These are phyloP conservation scores for Xenopus petersii DNA, from an alignment of 2,797 vertebrate species.

Conservation along the genomic window DNA sequence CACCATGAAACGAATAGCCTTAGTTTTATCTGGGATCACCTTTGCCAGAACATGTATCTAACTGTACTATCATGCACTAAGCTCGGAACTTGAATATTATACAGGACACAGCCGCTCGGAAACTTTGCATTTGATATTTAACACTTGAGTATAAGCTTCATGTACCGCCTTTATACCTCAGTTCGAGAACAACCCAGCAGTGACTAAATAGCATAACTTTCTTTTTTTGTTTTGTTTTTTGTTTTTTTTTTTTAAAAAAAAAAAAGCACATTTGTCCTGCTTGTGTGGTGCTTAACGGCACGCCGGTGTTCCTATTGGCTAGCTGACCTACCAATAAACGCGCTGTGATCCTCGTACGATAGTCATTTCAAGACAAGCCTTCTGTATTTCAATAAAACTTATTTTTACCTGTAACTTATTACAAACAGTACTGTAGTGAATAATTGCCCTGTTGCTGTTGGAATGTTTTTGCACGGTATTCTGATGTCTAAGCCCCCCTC, in stretches of 20 bases:
- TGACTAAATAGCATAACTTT: slow-evolving; percentile 38
- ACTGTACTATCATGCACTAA: slow-evolving; percentile 48
- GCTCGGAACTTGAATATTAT: slow-evolving; percentile 45
- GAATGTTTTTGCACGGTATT: slow-evolving; percentile 13
- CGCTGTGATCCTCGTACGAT: slow-evolving; percentile 44
- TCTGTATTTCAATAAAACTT: slow-evolving; percentile 47
- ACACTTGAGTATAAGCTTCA: slow-evolving; percentile 39
- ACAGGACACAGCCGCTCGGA: slow-evolving; percentile 47
- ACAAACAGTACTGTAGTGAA: slow-evolving; percentile 47
- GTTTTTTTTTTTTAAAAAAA: no score
- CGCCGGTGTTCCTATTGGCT: slow-evolving; percentile 30
- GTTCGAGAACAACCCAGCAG: slow-evolving; percentile 48
- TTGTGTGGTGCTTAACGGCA: slow-evolving; percentile 25
- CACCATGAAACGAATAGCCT: slow-evolving; percentile 37
- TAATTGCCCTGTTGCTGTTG: slow-evolving; percentile 12
- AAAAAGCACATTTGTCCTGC: slow-evolving; percentile 28
- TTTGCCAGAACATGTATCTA: slow-evolving; percentile 40
- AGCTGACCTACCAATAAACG: slow-evolving; percentile 37
- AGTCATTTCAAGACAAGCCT: slow-evolving; percentile 47
- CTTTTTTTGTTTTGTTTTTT: not conserved
- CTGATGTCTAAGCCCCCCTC: not conserved
- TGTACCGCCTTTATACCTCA: slow-evolving; percentile 47
- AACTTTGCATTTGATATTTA: slow-evolving; percentile 31
- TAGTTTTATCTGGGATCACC: slow-evolving; percentile 39
- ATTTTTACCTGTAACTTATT: slow-evolving; percentile 46